Conservation (phyloP, 2,888 invertebrate genomes). For the Pseudococcus viburni region DNA sequence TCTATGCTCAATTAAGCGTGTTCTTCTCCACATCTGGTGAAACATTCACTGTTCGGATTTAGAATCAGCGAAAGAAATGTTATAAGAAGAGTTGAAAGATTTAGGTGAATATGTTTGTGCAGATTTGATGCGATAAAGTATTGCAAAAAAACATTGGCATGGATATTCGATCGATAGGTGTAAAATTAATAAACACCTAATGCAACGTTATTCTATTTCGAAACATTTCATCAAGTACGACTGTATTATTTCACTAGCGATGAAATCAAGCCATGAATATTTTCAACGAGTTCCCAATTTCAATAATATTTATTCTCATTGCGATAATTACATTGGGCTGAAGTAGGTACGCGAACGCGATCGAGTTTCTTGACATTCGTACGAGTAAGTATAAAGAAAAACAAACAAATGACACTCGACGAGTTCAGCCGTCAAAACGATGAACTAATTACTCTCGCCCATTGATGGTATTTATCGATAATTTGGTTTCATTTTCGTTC, state of each 20-base stretch:
- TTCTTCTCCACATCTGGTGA: too few species aligned
- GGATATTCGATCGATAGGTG: too few species aligned
- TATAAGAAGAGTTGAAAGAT: too few species aligned
- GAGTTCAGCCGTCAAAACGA: slow-evolving; percentile 34
- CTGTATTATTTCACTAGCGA: not conserved
- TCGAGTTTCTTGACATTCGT: slow-evolving; percentile 23
- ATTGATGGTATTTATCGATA: slow-evolving; percentile 40
- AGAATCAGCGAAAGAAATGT: too few species aligned
- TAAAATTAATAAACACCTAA: too few species aligned
- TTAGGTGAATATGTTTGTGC: too few species aligned
- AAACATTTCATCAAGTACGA: not conserved
- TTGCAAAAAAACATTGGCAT: too few species aligned
- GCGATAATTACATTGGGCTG: not conserved
- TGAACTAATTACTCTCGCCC: slow-evolving; percentile 34
- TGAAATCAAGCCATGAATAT: not conserved
- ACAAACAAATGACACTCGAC: slow-evolving; percentile 21
- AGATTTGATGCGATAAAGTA: too few species aligned
- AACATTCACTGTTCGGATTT: too few species aligned
- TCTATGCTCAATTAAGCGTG: too few species aligned
- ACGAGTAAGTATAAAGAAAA: not conserved
- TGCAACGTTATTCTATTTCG: not conserved
- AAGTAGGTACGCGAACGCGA: not conserved
- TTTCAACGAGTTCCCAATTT: not conserved
- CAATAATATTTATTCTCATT: not conserved
- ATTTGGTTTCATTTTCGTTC: slow-evolving; percentile 37